phyloP scores from a whole-genome alignment of 2,888 invertebrate species.

The Cabera pusaria region DNA sequence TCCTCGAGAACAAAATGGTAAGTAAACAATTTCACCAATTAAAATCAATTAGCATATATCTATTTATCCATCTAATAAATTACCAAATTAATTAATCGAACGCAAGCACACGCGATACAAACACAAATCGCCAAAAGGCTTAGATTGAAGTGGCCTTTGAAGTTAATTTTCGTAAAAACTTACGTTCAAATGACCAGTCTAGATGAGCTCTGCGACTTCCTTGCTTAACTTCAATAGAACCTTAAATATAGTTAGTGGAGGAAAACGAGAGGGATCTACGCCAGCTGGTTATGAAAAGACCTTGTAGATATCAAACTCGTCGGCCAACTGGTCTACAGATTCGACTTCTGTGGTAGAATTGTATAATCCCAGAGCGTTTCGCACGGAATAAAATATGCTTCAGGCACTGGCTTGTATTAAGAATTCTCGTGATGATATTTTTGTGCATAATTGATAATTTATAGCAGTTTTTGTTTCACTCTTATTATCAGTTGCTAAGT shows the following conservation, averaged over 20 bases:
- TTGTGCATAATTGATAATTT: slow-evolving; percentile 54
- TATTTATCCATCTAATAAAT: no score
- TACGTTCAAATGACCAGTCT: slow-evolving; percentile 57
- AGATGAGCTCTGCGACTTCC: slow-evolving; percentile 35
- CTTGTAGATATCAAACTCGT: slow-evolving; percentile 45
- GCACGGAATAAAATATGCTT: slow-evolving; percentile 72
- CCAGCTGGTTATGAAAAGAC: slow-evolving; percentile 47
- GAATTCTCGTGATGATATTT: slow-evolving; percentile 46
- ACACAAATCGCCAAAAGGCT: slow-evolving; percentile 71
- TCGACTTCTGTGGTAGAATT: slow-evolving; percentile 48
- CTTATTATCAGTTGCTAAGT: slow-evolving; percentile 15
- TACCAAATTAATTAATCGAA: neutral
- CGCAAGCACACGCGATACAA: slow-evolving; percentile 46
- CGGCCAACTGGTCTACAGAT: slow-evolving; percentile 44
- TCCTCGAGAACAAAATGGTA: no score
- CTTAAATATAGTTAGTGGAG: slow-evolving; percentile 24
- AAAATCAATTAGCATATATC: no score
- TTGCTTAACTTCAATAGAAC: slow-evolving; percentile 22
- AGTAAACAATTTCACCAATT: no score
- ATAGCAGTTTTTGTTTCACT: slow-evolving; percentile 49
- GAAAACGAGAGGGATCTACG: slow-evolving; percentile 42
- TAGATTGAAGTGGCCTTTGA: slow-evolving; percentile 71
- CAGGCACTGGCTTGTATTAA: slow-evolving; percentile 52
- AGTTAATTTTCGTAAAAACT: slow-evolving; percentile 81
- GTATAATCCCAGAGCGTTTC: slow-evolving; percentile 54